Evolutionary conservation across 2,888 invertebrate genomes (phyloP), one percentile per base, ranked within the genome.

Genomic region (Eupsilia transversa): DNA sequence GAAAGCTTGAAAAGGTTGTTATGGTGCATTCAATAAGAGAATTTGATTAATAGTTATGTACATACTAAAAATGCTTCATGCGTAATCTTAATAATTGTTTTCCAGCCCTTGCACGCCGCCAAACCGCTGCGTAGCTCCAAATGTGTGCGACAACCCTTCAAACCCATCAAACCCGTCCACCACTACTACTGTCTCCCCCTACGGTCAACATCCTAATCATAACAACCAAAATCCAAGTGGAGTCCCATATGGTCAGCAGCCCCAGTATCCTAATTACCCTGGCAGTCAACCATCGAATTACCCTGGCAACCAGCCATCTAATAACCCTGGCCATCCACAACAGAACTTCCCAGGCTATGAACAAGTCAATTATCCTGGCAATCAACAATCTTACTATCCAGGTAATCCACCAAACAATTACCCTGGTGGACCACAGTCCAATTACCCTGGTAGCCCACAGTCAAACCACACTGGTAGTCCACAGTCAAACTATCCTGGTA

Each of bases 81-180:
- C n/a, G n/a, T n/a, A n/a, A 46, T 38, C 6, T 49, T n/a, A 7
- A n/a, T 38, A 12, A 12, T 12, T 27, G 5, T 77, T 38, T 90
- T 90, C 91, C 79, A 96, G 97, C 76, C 92, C 92, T 3, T 97
- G 97, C 86, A 93, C 94, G 82, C 87, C 90, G 9, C 88, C 88
- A 33, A 95, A 94, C 1, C 92, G 89, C 64, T 94, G 94, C 71
- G 79, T 94, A 27, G 89, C 93, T 30, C 94, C 94, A 0, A 92
- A 95, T 76, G 89, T 89, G 2, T 97, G 97, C 79, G 88, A 61
- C 52, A 70, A 74, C 66, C 68, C 67, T n/a, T 30, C 80, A 43
- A 49, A 63, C 17, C 69, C 69, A 27, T 74, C 67, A 35, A 27
- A 79, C 12, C 80, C 74, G 14, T 59, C 65, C 20, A 59, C 57